A percentile compares a stretch with the other conserved stretches of the same genome.
Evolutionary conservation across 2,797 vertebrate genomes (phyloP).

Genomic region (Streptopelia turtur): DNA sequence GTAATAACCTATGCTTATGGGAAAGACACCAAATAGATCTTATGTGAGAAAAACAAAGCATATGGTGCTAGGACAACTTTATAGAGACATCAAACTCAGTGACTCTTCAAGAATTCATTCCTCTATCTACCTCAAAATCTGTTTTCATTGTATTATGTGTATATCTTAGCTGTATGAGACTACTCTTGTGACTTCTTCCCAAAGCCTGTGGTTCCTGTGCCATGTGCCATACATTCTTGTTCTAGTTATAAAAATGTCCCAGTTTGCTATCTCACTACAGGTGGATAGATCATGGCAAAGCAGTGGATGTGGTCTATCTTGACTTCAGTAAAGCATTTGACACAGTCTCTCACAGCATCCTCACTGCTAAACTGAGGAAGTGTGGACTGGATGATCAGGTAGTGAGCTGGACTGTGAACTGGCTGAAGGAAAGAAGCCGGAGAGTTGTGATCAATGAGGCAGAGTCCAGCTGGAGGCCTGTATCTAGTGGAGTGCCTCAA

Average conservation of each 20-base stretch:
- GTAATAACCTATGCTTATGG: neutral
- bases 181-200: neutral
- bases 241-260: neutral
- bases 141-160: neutral
- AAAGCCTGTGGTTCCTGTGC: neutral
- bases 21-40: neutral
- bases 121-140: neutral
- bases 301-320: no score
- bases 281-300: no score
- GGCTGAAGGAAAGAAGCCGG: no score
- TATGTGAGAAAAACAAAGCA: neutral
- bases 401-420: no score
- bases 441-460: no score
- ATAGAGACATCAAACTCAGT: neutral
- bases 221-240: rapidly evolving
- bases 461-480: no score
- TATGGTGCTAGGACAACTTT: neutral
- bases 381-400: no score
- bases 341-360: no score
- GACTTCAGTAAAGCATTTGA: no score
- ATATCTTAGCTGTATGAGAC: neutral
- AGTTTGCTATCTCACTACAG: neutral
- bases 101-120: neutral
- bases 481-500: no score
- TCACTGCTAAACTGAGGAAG: no score